phyloP scores from a whole-genome alignment of 1,140 invertebrate genomes.

The Ruditapes philippinarum region DNA sequence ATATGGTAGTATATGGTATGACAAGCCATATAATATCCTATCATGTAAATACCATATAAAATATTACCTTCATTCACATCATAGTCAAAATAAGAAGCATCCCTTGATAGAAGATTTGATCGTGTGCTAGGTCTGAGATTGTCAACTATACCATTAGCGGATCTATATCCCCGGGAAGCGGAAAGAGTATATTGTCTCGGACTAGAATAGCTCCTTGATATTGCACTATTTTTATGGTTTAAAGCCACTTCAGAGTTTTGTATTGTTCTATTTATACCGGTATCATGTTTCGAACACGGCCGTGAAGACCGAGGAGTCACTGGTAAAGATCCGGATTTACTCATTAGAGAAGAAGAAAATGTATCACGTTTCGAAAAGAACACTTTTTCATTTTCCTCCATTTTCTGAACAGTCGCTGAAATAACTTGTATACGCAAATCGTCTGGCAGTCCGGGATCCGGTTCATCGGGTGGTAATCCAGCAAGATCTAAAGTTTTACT shows the following conservation, averaged over 20 bases:
- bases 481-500: background rate
- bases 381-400: conserved; percentile 43
- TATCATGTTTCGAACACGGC: background rate
- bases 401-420: background rate
- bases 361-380: conserved; percentile 11
- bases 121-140: conserved; percentile 2
- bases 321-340: background rate
- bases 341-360: background rate
- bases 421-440: conserved; percentile 54
- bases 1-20: too few species aligned
- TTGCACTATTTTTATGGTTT: conserved; percentile 61
- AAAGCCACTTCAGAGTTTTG: conserved; percentile 16
- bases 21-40: too few species aligned
- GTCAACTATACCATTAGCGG: background rate
- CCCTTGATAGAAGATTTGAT: background rate
- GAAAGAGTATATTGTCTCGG: conserved; percentile 47
- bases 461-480: conserved; percentile 29
- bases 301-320: conserved; percentile 13
- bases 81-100: conserved; percentile 22
- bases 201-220: conserved; percentile 50
- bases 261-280: conserved; percentile 4
- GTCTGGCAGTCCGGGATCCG: conserved; percentile 18
- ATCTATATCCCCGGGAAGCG: background rate
- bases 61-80: conserved; percentile 59
- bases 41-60: too few species aligned